Evolutionary conservation across 2,113 vertebrate genomes (phyloP).

Genomic region (Platysternon megacephalum): DNA sequence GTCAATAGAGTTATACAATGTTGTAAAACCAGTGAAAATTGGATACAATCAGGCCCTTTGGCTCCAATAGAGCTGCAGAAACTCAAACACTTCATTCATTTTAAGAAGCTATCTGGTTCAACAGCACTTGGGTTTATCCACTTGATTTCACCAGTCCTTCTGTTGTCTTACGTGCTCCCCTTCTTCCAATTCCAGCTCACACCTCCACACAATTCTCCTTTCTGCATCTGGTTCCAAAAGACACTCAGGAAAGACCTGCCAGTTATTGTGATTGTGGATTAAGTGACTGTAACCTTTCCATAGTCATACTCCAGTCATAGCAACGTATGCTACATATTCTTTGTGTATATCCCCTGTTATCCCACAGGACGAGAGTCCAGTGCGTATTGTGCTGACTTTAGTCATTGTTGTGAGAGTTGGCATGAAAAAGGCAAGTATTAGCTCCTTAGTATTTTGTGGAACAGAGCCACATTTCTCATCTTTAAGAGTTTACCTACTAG

Average conservation of each 20-base stretch:
- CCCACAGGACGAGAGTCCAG: constrained; percentile 5
- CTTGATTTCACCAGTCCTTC: neutral
- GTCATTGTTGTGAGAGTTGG: constrained; percentile 19
- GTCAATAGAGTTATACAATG: neutral
- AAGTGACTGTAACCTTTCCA: neutral
- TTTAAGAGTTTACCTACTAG: neutral
- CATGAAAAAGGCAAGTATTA: constrained; percentile 37
- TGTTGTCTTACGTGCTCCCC: neutral
- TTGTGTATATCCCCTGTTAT: constrained; percentile 18
- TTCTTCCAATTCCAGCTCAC: neutral
- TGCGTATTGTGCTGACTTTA: constrained; percentile 36
- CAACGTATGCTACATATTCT: neutral
- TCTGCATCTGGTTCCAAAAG: neutral
- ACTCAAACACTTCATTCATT: neutral
- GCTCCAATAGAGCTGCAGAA: neutral
- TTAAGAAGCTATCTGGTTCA: neutral
- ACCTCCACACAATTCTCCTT: neutral
- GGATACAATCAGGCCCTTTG: neutral
- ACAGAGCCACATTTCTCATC: constrained; percentile 58
- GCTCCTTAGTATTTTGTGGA: constrained; percentile 51
- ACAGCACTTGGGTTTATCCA: neutral
- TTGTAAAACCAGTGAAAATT: neutral
- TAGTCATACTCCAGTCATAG: neutral
- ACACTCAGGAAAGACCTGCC: neutral
- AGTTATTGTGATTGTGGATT: neutral